Evolutionary conservation across 2,113 vertebrate species (phyloP).

Genomic region (Sprattus sprattus): DNA sequence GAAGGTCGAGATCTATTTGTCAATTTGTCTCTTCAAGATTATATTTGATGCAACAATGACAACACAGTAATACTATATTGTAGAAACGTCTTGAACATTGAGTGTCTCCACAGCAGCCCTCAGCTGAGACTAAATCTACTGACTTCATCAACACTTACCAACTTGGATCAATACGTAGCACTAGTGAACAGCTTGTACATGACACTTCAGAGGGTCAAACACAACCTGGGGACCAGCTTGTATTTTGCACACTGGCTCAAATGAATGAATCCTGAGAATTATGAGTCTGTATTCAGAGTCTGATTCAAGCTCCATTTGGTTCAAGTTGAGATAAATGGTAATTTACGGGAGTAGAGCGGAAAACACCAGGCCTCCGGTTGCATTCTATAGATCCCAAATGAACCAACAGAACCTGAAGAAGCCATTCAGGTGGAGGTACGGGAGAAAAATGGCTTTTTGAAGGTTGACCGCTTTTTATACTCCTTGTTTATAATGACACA

Average conservation of each 20-base stretch:
- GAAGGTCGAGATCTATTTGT: background rate
- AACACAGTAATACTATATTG: background rate
- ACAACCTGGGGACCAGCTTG: conserved; percentile 8
- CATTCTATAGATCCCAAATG: background rate
- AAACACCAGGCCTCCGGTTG: background rate
- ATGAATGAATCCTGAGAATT: background rate
- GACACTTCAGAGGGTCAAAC: background rate
- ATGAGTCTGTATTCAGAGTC: background rate
- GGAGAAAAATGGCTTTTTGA: background rate
- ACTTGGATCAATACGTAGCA: background rate
- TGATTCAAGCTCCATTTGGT: background rate
- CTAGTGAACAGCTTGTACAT: background rate
- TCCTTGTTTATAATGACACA: background rate
- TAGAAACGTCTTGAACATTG: background rate
- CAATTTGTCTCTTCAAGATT: background rate
- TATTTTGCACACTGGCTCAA: background rate
- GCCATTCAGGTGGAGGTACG: background rate
- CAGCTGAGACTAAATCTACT: background rate
- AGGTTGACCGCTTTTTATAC: background rate
- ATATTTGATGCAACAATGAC: background rate
- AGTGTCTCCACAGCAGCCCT: background rate
- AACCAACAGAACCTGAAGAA: background rate
- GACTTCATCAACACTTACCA: conserved; percentile 12
- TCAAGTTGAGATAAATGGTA: background rate
- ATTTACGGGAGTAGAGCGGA: background rate